Conservation (phyloP, 2,797 vertebrate species). For the Danio albolineatus region DNA sequence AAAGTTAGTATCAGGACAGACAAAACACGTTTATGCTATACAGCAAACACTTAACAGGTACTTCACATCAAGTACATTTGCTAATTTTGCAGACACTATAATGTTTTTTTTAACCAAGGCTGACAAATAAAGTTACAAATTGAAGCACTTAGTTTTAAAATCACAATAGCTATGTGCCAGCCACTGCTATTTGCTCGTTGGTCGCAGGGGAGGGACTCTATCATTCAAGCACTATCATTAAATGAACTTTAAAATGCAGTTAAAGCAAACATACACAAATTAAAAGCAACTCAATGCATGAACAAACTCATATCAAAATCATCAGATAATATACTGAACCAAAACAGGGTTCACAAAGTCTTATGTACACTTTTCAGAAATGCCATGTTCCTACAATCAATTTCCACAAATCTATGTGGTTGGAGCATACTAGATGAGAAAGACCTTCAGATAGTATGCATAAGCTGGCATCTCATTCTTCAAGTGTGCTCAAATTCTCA, state of each 20-base stretch:
- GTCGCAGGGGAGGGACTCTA: not conserved
- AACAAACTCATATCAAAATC: not conserved
- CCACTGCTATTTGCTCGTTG: not conserved
- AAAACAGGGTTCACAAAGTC: not conserved
- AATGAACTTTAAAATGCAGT: not conserved
- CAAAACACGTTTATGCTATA: not conserved
- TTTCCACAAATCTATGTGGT: conserved; percentile 11
- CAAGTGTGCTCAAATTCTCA: conserved; percentile 24
- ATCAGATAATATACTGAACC: not conserved
- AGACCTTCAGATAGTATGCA: not conserved
- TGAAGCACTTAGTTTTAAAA: not conserved
- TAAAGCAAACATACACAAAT: not conserved
- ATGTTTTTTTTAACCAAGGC: not conserved
- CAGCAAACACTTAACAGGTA: not conserved
- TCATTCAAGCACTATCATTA: too few species aligned
- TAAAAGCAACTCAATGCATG: not conserved
- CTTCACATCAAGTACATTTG: not conserved
- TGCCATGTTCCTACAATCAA: not conserved
- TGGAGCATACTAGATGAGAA: not conserved
- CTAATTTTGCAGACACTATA: not conserved
- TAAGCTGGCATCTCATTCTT: conserved; percentile 27
- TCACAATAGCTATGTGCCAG: not conserved
- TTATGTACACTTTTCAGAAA: not conserved
- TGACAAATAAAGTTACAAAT: conserved; percentile 1
- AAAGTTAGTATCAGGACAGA: not conserved